These are phyloP conservation scores for Drosophila mayri DNA, from an alignment of 1,140 invertebrate species.

Conservation along the genomic window DNA sequence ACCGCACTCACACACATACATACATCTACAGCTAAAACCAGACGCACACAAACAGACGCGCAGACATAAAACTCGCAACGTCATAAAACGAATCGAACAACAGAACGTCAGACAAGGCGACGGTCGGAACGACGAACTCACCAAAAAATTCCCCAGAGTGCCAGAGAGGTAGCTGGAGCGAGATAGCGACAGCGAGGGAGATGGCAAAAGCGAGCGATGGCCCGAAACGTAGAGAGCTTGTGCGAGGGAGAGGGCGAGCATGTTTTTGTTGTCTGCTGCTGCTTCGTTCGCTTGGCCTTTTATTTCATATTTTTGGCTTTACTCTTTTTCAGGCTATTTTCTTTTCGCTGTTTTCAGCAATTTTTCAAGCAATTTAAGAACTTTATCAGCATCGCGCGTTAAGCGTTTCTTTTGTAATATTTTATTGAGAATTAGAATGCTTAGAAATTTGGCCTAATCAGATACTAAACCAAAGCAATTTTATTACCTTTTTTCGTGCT, in stretches of 20 bases:
- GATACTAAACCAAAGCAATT: neutral
- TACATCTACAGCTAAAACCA: constrained; percentile 9
- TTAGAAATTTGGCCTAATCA: too few relatives aligned
- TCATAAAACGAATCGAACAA: constrained; percentile 73
- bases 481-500: constrained; percentile 1
- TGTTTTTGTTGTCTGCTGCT: constrained; percentile 27
- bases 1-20: constrained; percentile 34
- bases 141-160: constrained; percentile 60
- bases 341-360: constrained; percentile 6
- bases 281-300: constrained; percentile 8
- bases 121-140: constrained; percentile 11
- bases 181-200: constrained; percentile 1
- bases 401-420: neutral
- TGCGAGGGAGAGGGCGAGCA: neutral
- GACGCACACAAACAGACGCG: constrained; percentile 21
- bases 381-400: neutral
- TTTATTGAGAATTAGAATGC: neutral
- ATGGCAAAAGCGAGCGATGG: constrained; percentile 11
- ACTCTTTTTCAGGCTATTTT: constrained; percentile 4
- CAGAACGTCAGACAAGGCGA: constrained; percentile 22
- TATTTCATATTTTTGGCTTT: constrained; percentile 20
- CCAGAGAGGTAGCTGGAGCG: neutral
- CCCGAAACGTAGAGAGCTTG: constrained; percentile 3
- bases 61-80: constrained; percentile 79
- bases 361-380: constrained; percentile 21